Conservation (phyloP, 2,113 vertebrate species). For the Cygnus atratus region DNA sequence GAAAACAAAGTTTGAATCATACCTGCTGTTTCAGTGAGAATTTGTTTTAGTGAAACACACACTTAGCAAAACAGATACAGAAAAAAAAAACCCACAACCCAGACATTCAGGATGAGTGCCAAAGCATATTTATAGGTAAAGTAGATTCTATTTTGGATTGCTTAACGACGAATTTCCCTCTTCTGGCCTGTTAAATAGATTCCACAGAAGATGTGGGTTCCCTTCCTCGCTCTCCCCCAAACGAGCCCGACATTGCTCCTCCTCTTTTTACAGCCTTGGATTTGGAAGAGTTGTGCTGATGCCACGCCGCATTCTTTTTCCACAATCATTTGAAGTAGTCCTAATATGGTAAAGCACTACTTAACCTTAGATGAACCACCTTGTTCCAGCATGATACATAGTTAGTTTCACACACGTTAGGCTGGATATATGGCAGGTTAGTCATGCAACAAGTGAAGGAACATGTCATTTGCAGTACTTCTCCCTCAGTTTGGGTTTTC, state of each 20-base stretch:
- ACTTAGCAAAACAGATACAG: background rate
- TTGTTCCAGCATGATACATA: constrained; percentile 46
- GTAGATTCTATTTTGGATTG: background rate
- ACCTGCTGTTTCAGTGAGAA: background rate
- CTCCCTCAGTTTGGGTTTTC: background rate
- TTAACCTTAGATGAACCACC: constrained; percentile 42
- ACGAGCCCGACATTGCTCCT: background rate
- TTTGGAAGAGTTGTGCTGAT: background rate
- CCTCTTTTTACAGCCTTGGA: background rate
- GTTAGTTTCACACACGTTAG: constrained; percentile 42
- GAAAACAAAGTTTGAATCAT: background rate
- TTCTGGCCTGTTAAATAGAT: background rate
- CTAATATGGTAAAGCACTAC: constrained; percentile 3
- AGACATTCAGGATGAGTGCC: background rate
- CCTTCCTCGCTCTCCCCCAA: background rate
- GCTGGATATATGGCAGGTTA: constrained; percentile 23
- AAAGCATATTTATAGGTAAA: background rate
- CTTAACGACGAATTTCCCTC: background rate
- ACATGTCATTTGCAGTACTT: background rate
- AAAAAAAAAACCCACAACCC: background rate
- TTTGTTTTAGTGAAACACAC: background rate
- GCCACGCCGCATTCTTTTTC: constrained; percentile 15
- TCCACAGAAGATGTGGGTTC: background rate
- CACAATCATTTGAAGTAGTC: background rate
- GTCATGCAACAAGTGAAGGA: constrained; percentile 37